Base-by-base conservation (phyloP, 2,888 invertebrate genomes). In the Miltochrista miniata region DNA sequence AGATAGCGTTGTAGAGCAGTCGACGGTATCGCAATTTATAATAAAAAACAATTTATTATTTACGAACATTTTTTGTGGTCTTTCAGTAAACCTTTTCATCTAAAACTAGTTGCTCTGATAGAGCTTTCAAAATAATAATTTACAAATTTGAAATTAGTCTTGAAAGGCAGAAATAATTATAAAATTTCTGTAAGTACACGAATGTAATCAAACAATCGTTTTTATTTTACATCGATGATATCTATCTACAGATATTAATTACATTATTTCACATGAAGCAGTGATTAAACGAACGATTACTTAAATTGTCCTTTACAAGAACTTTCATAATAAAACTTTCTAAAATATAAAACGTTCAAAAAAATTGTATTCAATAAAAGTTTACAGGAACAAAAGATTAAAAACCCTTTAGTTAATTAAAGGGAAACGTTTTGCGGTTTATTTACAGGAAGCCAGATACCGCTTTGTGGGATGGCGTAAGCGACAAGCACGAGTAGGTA, bases 371-470 rank as follows among this genome's bases (percentile, higher is more conserved):
- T 56, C 45, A 46, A 45, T 38, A 53, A 38, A 10, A 15, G 18
- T 44, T 48, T 41, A 47, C 37, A 48, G 42, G 48, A 58, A 55
- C 30, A 35, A 48, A 55, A 57, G 54, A 64, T 61, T 47, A 61
- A 59, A 43, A 62, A 56, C 55, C 57, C 65, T 59, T 68, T 61
- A 64, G 65, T 72, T 76, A 76, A 78, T 76, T 76, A 74, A 70
- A 72, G 68, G 51, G 54, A 57, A 60, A 59, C 64, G 56, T 70
- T 70, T 66, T 59, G 68, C 58, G 64, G 68, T 67, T 65, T 55
- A 66, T 72, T 74, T 67, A 66, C 60, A 61, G 62, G 48, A 41
- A 18, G 38, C 13, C 31, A 53, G 45, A 42, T 33, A 48, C 18
- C 52, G 45, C 58, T 63, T 60, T 56, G 34, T 33, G 37, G 49